Evolutionary conservation across 2,797 vertebrate species (phyloP).

Genomic region (Arctocebus calabarensis): DNA sequence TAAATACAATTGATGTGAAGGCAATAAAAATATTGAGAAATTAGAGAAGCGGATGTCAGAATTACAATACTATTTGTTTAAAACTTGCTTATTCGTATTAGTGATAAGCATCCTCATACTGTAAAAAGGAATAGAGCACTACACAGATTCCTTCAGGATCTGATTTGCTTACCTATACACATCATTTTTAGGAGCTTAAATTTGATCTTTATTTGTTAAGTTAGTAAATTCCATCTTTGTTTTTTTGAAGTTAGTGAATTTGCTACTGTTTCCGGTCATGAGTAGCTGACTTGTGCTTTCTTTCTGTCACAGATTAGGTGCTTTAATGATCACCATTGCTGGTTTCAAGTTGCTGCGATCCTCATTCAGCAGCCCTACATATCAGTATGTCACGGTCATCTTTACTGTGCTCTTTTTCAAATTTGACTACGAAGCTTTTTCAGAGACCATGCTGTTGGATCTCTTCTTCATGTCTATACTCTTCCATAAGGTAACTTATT

Average conservation of each 20-base stretch:
- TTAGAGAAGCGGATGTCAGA: slow-evolving; percentile 26
- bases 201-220: neutral
- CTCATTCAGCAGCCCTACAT: slow-evolving; percentile 97
- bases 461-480: slow-evolving; percentile 99
- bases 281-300: slow-evolving; percentile 66
- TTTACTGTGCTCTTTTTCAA: slow-evolving; percentile 99
- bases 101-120: neutral
- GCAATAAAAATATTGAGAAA: slow-evolving; percentile 33
- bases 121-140: neutral
- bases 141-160: neutral
- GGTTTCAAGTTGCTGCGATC: slow-evolving; percentile 98
- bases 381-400: slow-evolving; percentile 97
- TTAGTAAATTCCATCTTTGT: neutral
- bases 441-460: slow-evolving; percentile 98
- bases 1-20: slow-evolving; percentile 31
- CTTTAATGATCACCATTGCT: slow-evolving; percentile 97
- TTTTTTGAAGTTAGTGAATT: neutral
- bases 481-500: slow-evolving; percentile 95
- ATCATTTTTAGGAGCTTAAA: slow-evolving; percentile 9
- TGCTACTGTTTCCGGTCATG: neutral
- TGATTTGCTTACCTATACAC: neutral
- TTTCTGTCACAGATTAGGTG: slow-evolving; percentile 91
- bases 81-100: slow-evolving; percentile 35
- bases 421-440: slow-evolving; percentile 96
- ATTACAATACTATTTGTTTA: slow-evolving; percentile 1